These are phyloP conservation scores for Haplochromis vanheusdeni DNA, from an alignment of 2,113 vertebrate genomes.

Conservation along the genomic window DNA sequence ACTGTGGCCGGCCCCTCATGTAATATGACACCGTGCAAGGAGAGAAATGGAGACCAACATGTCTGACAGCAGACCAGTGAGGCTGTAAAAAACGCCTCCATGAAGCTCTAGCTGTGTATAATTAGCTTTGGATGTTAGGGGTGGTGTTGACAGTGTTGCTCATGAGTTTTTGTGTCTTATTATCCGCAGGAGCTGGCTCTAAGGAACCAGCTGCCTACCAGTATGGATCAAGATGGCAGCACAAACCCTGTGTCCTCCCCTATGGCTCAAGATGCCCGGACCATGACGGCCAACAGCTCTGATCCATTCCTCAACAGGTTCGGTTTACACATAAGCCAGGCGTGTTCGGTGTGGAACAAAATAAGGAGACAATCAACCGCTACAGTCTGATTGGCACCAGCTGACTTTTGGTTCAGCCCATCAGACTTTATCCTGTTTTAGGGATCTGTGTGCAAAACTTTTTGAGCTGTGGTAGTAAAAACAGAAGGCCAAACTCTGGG, in stretches of 20 bases:
- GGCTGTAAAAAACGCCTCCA: background rate
- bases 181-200: conserved; percentile 86
- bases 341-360: background rate
- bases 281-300: conserved; percentile 98
- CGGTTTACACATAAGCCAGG: background rate
- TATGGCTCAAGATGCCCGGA: conserved; percentile 92
- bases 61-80: background rate
- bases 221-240: conserved; percentile 90
- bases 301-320: conserved; percentile 99
- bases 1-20: conserved; percentile 23
- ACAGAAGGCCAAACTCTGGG: conserved; percentile 23
- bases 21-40: conserved; percentile 34
- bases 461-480: conserved; percentile 18
- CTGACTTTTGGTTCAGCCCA: background rate
- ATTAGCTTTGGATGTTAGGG: background rate
- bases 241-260: conserved; percentile 91
- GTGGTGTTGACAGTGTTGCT: background rate
- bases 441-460: background rate
- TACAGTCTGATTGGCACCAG: background rate
- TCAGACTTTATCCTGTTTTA: background rate
- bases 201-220: conserved; percentile 88
- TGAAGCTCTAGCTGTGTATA: background rate
- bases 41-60: background rate
- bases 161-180: background rate
- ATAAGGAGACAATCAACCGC: background rate